A percentile compares a stretch with the other conserved stretches of the same genome.
phyloP scores from a whole-genome alignment of 2,888 invertebrate genomes.

The Coremacera marginata region DNA sequence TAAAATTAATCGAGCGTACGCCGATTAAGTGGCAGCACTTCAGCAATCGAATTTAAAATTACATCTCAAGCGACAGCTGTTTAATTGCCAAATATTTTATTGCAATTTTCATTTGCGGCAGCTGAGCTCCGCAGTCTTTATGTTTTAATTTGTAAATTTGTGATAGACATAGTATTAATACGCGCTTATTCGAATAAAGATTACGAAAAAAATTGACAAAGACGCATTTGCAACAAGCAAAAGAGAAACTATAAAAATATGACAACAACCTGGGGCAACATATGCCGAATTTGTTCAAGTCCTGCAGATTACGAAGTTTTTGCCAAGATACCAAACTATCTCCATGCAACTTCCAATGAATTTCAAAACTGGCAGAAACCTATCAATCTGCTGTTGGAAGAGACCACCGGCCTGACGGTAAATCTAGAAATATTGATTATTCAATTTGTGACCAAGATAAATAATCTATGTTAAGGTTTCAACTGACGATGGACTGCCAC shows the following conservation, averaged over 20 bases:
- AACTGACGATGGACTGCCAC: slow-evolving; percentile 64
- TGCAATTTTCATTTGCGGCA: neutral
- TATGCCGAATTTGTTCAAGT: slow-evolving; percentile 68
- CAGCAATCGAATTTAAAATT: neutral
- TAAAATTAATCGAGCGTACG: too few species aligned
- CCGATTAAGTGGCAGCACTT: neutral
- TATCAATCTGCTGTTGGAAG: slow-evolving; percentile 63
- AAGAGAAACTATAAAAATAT: neutral
- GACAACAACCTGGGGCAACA: slow-evolving; percentile 62
- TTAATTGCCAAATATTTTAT: neutral
- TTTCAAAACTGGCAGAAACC: slow-evolving; percentile 65
- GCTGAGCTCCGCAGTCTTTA: neutral
- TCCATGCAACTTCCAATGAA: slow-evolving; percentile 65
- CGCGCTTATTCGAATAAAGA: neutral
- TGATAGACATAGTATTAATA: neutral
- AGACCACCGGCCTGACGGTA: slow-evolving; percentile 67
- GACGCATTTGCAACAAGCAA: neutral
- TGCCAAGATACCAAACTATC: slow-evolving; percentile 65
- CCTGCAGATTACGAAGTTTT: slow-evolving; percentile 66
- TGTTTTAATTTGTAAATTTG: neutral
- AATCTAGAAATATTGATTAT: neutral
- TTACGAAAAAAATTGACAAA: neutral
- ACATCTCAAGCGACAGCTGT: neutral
- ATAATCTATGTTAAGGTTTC: slow-evolving; percentile 54
- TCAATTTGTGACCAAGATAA: neutral